phyloP scores from a whole-genome alignment of 2,797 vertebrate genomes.

The Psittacula derbiana region DNA sequence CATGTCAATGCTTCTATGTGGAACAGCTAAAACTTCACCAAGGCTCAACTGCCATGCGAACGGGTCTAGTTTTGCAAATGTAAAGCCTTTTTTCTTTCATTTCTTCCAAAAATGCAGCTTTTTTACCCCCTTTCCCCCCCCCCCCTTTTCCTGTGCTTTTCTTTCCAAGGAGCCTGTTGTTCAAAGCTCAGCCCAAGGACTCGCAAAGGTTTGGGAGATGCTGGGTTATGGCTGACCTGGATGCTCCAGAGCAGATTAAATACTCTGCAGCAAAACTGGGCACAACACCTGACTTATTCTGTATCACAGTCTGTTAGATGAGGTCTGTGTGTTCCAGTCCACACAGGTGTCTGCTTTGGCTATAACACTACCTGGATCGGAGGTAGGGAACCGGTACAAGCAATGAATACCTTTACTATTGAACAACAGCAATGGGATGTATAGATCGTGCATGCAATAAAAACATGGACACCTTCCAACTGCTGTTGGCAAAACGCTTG shows the following conservation, averaged over 20 bases:
- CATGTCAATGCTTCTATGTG: neutral
- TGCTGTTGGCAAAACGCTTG: neutral
- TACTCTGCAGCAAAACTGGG: neutral
- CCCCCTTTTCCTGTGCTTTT: neutral
- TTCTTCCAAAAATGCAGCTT: neutral
- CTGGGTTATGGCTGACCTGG: neutral
- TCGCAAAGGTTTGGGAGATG: neutral
- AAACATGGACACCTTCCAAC: neutral
- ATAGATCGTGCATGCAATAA: neutral
- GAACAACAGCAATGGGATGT: neutral
- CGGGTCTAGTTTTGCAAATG: neutral
- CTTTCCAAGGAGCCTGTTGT: neutral
- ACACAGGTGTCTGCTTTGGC: slow-evolving; percentile 17
- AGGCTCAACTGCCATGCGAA: neutral
- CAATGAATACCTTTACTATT: neutral
- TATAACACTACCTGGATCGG: neutral
- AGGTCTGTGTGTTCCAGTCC: neutral
- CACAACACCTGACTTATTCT: neutral
- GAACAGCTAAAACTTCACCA: neutral
- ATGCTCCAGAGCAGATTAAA: neutral
- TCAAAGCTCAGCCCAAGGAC: neutral
- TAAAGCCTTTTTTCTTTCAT: neutral
- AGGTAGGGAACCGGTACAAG: neutral
- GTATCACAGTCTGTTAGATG: neutral
- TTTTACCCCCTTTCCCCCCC: neutral